A percentile compares a stretch with the other conserved stretches of the same genome.
These are phyloP conservation scores for Hyla sarda DNA, from an alignment of 2,113 vertebrate species.

Conservation along the genomic window DNA sequence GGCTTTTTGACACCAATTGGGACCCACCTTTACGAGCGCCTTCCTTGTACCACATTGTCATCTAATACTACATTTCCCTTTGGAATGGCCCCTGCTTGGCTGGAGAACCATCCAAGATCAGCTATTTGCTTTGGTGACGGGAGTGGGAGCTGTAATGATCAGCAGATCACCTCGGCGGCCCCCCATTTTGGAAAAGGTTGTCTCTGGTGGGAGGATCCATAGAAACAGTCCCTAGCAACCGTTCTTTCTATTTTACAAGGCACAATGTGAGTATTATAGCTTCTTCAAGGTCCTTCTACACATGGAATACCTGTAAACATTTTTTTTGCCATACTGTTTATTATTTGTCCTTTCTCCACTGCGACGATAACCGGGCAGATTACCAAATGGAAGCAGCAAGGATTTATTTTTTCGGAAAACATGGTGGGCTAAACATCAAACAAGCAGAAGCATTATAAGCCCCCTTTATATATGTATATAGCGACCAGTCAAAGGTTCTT, in stretches of 20 bases:
- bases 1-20: no score
- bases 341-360: constrained; percentile 21
- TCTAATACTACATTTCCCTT: no score
- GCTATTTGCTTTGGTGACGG: no score
- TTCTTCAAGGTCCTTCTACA: constrained; percentile 10
- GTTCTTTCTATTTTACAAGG: not conserved
- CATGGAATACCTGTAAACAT: constrained; percentile 38
- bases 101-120: no score
- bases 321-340: constrained; percentile 37
- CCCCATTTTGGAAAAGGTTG: no score
- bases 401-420: constrained; percentile 45
- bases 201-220: not conserved
- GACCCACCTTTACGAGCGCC: no score
- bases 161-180: not conserved
- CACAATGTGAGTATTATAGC: constrained; percentile 21
- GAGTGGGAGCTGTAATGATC: no score
- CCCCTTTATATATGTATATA: constrained; percentile 30
- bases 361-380: constrained; percentile 47
- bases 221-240: not conserved
- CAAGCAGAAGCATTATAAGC: constrained; percentile 48
- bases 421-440: constrained; percentile 53
- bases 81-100: no score
- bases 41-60: no score
- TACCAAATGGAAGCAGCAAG: constrained; percentile 40
- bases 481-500: constrained; percentile 45